A percentile compares a stretch with the other conserved stretches of the same genome.
Evolutionary conservation across 1,140 invertebrate species (phyloP).

Genomic region (Mya arenaria): DNA sequence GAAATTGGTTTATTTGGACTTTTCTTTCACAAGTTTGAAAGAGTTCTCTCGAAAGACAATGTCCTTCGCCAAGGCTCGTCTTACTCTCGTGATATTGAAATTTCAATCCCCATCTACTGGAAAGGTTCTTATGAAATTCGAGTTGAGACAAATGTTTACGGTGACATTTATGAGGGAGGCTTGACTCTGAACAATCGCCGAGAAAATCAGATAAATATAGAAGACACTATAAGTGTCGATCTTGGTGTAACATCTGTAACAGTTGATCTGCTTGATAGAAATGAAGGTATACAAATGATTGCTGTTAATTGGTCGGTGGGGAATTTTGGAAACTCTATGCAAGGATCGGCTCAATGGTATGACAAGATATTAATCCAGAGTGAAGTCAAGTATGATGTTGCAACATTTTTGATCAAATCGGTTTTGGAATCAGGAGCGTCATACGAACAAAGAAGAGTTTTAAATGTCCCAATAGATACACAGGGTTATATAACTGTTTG

Average conservation of each 20-base stretch:
- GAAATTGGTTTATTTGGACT: background rate
- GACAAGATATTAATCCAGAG: no score
- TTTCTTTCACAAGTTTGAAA: background rate
- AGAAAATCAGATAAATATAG: background rate
- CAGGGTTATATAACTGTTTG: background rate
- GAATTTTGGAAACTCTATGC: conserved; percentile 24
- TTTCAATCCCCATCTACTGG: background rate
- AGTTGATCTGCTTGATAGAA: background rate
- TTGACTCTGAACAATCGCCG: background rate
- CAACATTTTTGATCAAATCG: background rate
- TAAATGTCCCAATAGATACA: background rate
- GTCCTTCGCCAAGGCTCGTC: background rate
- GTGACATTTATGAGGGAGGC: background rate
- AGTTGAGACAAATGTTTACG: background rate
- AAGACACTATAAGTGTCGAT: background rate
- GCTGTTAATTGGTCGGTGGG: background rate
- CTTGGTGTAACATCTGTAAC: background rate
- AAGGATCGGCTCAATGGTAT: background rate
- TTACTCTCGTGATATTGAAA: background rate
- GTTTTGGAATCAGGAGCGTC: background rate
- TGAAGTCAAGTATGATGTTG: no score
- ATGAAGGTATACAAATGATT: background rate
- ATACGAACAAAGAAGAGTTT: background rate
- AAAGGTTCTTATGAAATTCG: background rate
- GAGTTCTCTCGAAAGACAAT: background rate